Evolutionary conservation across 2,797 vertebrate genomes (phyloP).

Genomic region (Limosa lapponica): DNA sequence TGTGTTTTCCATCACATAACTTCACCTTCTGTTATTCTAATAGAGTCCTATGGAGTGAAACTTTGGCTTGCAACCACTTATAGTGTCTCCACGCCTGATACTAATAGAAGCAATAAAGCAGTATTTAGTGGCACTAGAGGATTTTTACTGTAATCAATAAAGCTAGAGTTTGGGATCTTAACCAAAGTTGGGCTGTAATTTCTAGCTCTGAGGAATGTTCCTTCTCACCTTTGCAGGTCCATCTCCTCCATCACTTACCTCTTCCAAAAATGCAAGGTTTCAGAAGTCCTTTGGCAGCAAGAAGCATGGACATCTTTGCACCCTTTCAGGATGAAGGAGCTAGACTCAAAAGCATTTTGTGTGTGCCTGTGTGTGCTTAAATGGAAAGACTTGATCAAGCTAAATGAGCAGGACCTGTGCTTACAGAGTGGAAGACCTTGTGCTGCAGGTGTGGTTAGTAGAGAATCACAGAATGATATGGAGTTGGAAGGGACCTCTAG

Average conservation of each 20-base stretch:
- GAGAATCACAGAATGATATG: too few relatives aligned
- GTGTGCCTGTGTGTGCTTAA: neutral
- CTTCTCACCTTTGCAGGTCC: constrained; percentile 2
- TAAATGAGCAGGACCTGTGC: neutral
- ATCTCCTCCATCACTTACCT: neutral
- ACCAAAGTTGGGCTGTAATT: neutral
- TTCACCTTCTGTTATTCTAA: neutral
- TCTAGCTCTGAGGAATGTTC: neutral
- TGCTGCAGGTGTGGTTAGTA: neutral
- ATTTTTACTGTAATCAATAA: neutral
- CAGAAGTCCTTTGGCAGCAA: neutral
- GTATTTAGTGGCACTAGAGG: neutral
- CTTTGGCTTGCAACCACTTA: neutral
- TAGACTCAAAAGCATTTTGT: neutral
- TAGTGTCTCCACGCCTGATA: neutral
- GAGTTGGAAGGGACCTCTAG: too few relatives aligned
- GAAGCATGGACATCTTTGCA: neutral
- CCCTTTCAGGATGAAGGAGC: neutral
- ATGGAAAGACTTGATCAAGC: neutral
- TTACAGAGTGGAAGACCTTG: neutral
- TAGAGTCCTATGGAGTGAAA: neutral
- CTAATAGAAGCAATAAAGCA: neutral
- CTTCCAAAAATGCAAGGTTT: neutral
- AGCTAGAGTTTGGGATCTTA: neutral
- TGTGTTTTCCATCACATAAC: neutral